Conservation (phyloP, 1,140 invertebrate species). For the Trypoxylus dichotomus region DNA sequence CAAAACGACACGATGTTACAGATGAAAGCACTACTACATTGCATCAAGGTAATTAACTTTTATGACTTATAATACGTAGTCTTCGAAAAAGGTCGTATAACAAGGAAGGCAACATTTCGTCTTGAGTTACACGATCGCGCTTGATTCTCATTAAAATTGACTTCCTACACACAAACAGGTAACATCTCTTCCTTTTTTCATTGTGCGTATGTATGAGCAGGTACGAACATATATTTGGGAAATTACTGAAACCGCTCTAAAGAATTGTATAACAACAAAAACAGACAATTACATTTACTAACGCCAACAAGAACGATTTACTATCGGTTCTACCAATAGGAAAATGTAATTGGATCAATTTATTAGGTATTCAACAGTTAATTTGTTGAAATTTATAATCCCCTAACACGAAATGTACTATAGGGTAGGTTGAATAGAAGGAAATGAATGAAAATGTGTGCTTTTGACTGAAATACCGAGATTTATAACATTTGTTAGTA, state of each 20-base stretch:
- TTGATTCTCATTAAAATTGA: constrained; percentile 7
- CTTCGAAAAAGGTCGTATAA: not conserved
- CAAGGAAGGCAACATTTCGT: not conserved
- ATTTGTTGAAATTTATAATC: not conserved
- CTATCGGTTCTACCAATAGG: not conserved
- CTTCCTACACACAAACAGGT: not conserved
- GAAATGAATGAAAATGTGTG: no score
- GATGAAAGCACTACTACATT: not conserved
- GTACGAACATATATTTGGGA: not conserved
- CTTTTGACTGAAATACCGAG: no score
- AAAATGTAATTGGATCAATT: constrained; percentile 7
- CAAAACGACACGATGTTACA: not conserved
- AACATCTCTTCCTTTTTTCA: not conserved
- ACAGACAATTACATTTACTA: not conserved
- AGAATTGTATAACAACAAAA: not conserved
- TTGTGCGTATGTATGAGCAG: not conserved
- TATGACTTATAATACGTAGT: not conserved
- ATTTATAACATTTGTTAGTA: no score
- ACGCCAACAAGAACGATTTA: not conserved
- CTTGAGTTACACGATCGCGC: not conserved
- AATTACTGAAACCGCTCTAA: not conserved
- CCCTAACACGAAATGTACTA: not conserved
- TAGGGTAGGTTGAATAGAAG: no score
- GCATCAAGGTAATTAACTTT: not conserved
- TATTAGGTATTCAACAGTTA: constrained; percentile 7